Conservation (phyloP, 64 coral and sea anemone genomes). For the Astreopora myriophthalma region DNA sequence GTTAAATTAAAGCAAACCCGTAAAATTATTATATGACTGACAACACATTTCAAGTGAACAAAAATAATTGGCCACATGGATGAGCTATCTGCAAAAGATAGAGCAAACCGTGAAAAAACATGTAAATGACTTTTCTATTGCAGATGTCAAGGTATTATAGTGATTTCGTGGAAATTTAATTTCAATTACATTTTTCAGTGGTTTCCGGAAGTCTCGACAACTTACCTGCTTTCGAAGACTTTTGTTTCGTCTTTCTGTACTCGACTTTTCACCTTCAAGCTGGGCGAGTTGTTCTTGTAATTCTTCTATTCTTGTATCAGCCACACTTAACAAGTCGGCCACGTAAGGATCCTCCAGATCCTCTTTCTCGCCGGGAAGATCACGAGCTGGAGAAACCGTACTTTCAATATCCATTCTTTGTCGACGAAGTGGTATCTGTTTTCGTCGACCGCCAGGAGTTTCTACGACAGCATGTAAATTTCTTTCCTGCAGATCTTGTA, state of each 20-base stretch:
- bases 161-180: not conserved
- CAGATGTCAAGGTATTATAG: not conserved
- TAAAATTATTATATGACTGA: not conserved
- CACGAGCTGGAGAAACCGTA: slow-evolving; percentile 74
- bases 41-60: not conserved
- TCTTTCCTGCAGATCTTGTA: slow-evolving; percentile 93
- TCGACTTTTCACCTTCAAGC: slow-evolving; percentile 80
- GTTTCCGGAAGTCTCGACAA: not conserved
- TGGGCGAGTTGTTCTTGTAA: slow-evolving; percentile 68
- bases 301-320: slow-evolving; percentile 97
- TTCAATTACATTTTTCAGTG: not conserved
- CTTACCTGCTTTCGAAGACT: slow-evolving; percentile 96
- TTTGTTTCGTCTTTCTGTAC: slow-evolving; percentile 90
- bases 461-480: slow-evolving; percentile 99
- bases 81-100: no score
- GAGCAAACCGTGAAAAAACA: no score
- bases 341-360: slow-evolving; percentile 93
- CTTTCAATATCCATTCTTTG: slow-evolving; percentile 99
- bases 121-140: not conserved
- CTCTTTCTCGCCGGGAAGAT: slow-evolving; percentile 41
- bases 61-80: not conserved
- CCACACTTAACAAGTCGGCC: slow-evolving; percentile 93
- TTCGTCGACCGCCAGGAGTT: slow-evolving; percentile 93
- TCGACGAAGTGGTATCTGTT: slow-evolving; percentile 92
- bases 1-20: not conserved